These are phyloP conservation scores for Anticlea derivata DNA, from an alignment of 2,888 invertebrate genomes.

Conservation along the genomic window DNA sequence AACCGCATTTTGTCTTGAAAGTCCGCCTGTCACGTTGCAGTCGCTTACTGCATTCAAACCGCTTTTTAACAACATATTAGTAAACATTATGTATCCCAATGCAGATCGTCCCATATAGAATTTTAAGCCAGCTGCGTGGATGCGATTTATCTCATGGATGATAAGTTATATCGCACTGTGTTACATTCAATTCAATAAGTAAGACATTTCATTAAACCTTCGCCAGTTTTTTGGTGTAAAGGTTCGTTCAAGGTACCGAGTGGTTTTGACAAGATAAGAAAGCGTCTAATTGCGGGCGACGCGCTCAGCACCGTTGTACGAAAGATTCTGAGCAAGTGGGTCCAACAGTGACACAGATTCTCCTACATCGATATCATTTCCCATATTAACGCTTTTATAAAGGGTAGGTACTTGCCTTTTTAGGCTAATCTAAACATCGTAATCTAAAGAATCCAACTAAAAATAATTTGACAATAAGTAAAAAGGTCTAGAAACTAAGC, in stretches of 20 bases:
- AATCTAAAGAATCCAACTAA: neutral
- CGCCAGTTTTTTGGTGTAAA: constrained; percentile 40
- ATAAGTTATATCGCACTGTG: constrained; percentile 17
- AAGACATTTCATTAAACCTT: constrained; percentile 37
- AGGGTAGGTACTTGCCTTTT: neutral
- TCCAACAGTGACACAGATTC: constrained; percentile 49
- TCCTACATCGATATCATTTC: constrained; percentile 26
- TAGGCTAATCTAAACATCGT: neutral
- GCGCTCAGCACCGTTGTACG: constrained; percentile 38
- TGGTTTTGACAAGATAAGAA: constrained; percentile 55
- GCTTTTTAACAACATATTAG: constrained; percentile 10
- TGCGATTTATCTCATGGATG: too few species aligned
- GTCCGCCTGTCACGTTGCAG: neutral
- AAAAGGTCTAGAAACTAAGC: constrained; percentile 20
- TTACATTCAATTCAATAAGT: constrained; percentile 20
- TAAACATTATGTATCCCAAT: neutral
- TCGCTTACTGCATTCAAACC: constrained; percentile 5
- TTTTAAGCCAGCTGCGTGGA: constrained; percentile 2
- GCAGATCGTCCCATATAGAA: neutral
- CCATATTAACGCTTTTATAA: constrained; percentile 1
- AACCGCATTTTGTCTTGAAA: neutral
- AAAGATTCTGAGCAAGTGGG: constrained; percentile 39
- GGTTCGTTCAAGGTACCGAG: constrained; percentile 52
- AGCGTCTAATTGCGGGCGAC: constrained; percentile 53
- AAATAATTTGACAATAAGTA: neutral